phyloP scores from a whole-genome alignment of 53 echinoderm and acorn worm genomes.

The Echinarachnius parma region DNA sequence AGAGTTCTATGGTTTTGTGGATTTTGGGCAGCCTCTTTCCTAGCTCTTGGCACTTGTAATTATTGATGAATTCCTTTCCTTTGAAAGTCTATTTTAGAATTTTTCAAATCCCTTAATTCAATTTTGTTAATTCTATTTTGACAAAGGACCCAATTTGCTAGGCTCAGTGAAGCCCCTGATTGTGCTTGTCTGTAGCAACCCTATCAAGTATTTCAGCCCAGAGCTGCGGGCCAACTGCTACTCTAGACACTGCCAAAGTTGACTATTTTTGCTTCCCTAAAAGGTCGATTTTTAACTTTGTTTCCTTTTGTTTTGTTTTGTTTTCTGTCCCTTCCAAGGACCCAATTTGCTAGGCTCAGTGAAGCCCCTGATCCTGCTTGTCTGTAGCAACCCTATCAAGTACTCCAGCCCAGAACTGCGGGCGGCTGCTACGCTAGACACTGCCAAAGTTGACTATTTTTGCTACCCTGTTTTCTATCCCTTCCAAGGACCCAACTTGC shows the following conservation, averaged over 20 bases:
- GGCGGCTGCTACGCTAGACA: constrained; percentile 66
- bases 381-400: constrained; percentile 88
- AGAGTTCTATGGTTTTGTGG: too few relatives aligned
- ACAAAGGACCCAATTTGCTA: constrained; percentile 75
- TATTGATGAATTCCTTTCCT: too few relatives aligned
- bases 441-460: constrained; percentile 94
- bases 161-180: constrained; percentile 77
- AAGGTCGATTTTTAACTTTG: too few relatives aligned
- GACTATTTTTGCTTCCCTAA: too few relatives aligned
- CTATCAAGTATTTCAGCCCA: constrained; percentile 82
- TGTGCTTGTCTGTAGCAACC: constrained; percentile 79
- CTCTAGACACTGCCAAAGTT: too few relatives aligned
- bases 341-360: constrained; percentile 76
- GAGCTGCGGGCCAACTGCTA: constrained; percentile 73
- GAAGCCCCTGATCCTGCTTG: constrained; percentile 71
- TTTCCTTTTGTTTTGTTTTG: constrained; percentile 44
- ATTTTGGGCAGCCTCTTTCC: too few relatives aligned
- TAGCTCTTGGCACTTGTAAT: too few relatives aligned
- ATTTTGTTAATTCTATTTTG: too few relatives aligned
- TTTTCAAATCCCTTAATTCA: too few relatives aligned
- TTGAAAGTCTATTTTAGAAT: too few relatives aligned
- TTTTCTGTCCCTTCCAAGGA: too few relatives aligned
- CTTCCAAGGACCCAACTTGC: constrained; percentile 86
- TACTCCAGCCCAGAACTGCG: constrained; percentile 80
- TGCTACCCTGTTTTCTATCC: too few relatives aligned